Evolutionary conservation across 1,140 invertebrate species (phyloP), one percentile per base, ranked within the genome.

Genomic region (Laodelphax striatellus): DNA sequence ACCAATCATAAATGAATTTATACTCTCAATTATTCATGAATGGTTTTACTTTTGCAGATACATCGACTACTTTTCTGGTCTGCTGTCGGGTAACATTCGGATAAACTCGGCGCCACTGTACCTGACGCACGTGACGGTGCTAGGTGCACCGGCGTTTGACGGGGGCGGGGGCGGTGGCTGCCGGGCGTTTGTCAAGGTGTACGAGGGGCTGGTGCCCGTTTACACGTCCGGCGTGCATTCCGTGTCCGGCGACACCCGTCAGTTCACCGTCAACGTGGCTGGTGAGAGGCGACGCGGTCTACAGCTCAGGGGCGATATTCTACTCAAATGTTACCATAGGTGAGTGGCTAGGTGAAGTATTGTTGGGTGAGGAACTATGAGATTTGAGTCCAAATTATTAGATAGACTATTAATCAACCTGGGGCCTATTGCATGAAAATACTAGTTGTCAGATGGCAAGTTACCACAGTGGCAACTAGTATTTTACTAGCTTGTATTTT

Each of bases 301-400:
- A 38, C 84, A 89, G 44, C 77, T 96, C 5, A 78, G 90, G 21
- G 92, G 92, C 1, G 92, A 94, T 74, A 88, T 95, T 63, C 77
- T 94, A 14, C 81, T 96, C 65, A 93, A 92, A 72, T 92, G 90
- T 70, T 94, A 93, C 75, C 84, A 92, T 67, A 82, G 87, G 65
- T 75, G 73, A 61, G 53, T 50, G 1, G 5, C 2, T 14, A 31
- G 28, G 28, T 4, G 9, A 31, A 31, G 28, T 31, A n/a, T n/a
- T n/a, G n/a, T n/a, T n/a, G n/a, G n/a, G n/a, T n/a, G 24, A 28
- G 24, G 24, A 28, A 6, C 6, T 6, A 28, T 2, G 24, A 4
- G 24, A 28, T 4, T 4, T 28, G 2, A 6, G 6, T 6, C 6
- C 24, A 28, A 28, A 28, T 28, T 28, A 4, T 28, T 4, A 2